Evolutionary conservation across 2,113 vertebrate genomes (phyloP).

Genomic region (Chaenogobius annularis): DNA sequence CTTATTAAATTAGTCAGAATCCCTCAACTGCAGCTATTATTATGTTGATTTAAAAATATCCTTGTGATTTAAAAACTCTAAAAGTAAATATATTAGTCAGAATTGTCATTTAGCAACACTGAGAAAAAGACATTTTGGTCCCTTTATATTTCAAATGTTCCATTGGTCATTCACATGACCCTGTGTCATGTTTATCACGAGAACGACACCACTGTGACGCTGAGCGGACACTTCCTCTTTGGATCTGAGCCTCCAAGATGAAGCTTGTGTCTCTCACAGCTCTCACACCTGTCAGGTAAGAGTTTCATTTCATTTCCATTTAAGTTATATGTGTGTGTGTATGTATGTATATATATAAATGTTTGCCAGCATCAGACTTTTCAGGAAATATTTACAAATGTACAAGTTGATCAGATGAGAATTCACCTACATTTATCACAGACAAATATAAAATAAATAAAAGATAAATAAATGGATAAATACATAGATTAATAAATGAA

Average conservation of each 20-base stretch:
- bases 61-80: not conserved
- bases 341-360: not conserved
- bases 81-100: not conserved
- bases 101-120: not conserved
- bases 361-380: no score
- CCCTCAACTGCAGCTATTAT: not conserved
- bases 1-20: no score
- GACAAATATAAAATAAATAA: no score
- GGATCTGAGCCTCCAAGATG: constrained; percentile 25
- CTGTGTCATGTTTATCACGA: constrained; percentile 14
- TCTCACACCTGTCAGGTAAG: constrained; percentile 53
- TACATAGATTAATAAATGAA: no score
- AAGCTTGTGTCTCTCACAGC: constrained; percentile 14
- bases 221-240: constrained; percentile 66
- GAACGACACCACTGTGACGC: constrained; percentile 46
- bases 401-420: no score
- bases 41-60: not conserved
- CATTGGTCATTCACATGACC: constrained; percentile 33
- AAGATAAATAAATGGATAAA: no score
- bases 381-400: no score
- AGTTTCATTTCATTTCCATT: not conserved
- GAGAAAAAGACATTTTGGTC: not conserved
- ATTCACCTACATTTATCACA: no score
- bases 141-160: not conserved
- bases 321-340: no score